Evolutionary conservation across 2,888 invertebrate genomes (phyloP).

Genomic region (Azorinus chamasolen): DNA sequence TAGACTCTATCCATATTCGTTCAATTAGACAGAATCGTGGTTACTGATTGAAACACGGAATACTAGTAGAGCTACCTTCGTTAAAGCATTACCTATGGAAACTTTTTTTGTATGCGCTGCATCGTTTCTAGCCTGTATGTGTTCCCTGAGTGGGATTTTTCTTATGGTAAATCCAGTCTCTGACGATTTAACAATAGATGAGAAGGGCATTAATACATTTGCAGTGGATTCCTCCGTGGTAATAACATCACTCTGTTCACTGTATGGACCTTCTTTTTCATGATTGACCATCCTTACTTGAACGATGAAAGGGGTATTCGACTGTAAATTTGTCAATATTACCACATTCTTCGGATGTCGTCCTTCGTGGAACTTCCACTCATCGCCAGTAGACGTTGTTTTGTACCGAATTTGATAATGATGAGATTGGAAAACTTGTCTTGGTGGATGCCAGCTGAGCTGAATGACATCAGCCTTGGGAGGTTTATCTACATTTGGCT

Average conservation of each 20-base stretch:
- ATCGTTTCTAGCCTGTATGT: not conserved
- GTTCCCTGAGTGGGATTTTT: not conserved
- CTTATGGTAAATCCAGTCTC: not conserved
- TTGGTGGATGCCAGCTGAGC: no score
- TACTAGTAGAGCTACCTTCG: no score
- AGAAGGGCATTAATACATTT: not conserved
- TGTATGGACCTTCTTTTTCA: conserved; percentile 12
- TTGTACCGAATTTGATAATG: conserved; percentile 21
- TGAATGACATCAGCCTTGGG: no score
- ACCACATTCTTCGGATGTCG: not conserved
- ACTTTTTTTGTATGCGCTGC: conserved; percentile 3
- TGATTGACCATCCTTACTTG: conserved; percentile 25
- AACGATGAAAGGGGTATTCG: conserved; percentile 20
- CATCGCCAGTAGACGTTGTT: not conserved
- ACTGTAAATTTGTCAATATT: not conserved
- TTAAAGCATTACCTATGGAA: conserved; percentile 5
- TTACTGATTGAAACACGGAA: no score
- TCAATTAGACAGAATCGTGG: no score
- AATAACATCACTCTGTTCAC: conserved; percentile 16
- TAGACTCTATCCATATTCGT: no score
- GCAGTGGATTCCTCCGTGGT: conserved; percentile 11
- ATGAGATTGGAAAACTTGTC: no score
- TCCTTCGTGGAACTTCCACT: conserved; percentile 9
- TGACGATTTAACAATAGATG: not conserved
- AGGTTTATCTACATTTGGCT: no score